Evolutionary conservation across 1,140 invertebrate genomes (phyloP), one percentile per base, ranked within the genome.

Genomic region (Cydia amplana): DNA sequence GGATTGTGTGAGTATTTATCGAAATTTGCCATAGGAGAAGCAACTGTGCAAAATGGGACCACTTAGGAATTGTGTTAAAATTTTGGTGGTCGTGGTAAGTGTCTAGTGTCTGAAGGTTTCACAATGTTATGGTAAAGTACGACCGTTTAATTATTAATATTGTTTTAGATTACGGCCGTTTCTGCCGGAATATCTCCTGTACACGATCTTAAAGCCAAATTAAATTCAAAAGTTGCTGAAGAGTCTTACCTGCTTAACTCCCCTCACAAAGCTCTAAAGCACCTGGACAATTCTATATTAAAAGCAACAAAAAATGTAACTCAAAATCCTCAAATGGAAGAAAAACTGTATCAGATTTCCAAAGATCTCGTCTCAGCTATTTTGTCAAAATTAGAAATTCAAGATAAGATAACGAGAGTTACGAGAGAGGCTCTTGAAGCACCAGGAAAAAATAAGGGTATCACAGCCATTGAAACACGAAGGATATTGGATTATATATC

Each of bases 401-500:
- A 91, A 84, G 89, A 92, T 75, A 91, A 91, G 87, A 88, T 91
- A 18, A 92, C 91, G 23, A 85, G 89, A 78, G 87, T 92, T 7
- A 91, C 91, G 23, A 85, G 82, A 74, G 89, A 91, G 77, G 91
- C 91, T 16, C 80, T 92, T 1, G 91, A 91, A 77, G 89, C 89
- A 9, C 84, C 91, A 16, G 89, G 88, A 5, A 90, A 88, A 80
- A 87, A 80, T 75, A 91, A 91, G 79, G 91, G 91, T 3, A 87
- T 91, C 51, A 91, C 89, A 64, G 91, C 91, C 16, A 92, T 92
- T 78, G 91, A 92, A 79, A 92, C 91, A 1, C 83, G 91, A 79
- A 84, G 91, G 55, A 92, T 92, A 76, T 80, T 92, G 20, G 91
- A 92, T 78, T 92, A 91, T 55, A 91, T 91, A 74, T 92, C 91